A percentile compares a stretch with the other conserved stretches of the same genome.
Evolutionary conservation across 2,888 invertebrate species (phyloP).

Genomic region (Mythimna pallens): DNA sequence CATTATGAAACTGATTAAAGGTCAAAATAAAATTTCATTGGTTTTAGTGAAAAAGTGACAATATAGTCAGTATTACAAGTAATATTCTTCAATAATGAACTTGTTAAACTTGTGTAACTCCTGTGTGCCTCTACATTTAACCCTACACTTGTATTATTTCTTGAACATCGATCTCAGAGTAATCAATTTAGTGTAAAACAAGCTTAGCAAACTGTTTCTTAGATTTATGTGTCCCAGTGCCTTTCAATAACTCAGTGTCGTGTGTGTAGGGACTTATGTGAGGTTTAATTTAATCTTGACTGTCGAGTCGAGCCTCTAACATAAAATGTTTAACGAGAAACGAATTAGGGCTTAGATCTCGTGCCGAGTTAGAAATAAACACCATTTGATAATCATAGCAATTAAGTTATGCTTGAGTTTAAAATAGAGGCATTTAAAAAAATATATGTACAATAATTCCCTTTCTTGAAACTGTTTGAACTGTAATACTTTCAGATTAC

Average conservation of each 20-base stretch:
- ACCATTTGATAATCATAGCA: constrained; percentile 8
- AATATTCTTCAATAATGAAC: neutral
- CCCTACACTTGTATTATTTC: neutral
- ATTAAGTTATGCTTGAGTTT: neutral
- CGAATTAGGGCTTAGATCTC: constrained; percentile 20
- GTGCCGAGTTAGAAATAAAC: constrained; percentile 16
- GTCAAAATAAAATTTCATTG: neutral
- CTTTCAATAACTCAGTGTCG: constrained; percentile 33
- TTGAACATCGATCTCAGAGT: constrained; percentile 8
- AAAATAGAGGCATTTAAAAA: constrained; percentile 9
- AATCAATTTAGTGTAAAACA: constrained; percentile 38
- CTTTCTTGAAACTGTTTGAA: too few relatives aligned
- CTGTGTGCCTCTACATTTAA: neutral
- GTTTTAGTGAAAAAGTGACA: neutral
- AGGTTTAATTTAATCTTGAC: constrained; percentile 41
- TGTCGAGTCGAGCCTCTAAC: neutral
- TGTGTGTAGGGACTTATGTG: constrained; percentile 23
- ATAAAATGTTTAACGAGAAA: constrained; percentile 26
- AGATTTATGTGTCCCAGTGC: constrained; percentile 25
- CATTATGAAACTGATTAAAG: neutral
- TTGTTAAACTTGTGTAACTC: neutral
- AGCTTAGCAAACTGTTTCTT: constrained; percentile 37
- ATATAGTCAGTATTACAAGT: neutral
- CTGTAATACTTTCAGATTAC: too few relatives aligned
- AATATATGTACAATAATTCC: too few relatives aligned